phyloP scores from a whole-genome alignment of 35 echinoderm and acorn worm species.

The Apostichopus parvimensis region DNA sequence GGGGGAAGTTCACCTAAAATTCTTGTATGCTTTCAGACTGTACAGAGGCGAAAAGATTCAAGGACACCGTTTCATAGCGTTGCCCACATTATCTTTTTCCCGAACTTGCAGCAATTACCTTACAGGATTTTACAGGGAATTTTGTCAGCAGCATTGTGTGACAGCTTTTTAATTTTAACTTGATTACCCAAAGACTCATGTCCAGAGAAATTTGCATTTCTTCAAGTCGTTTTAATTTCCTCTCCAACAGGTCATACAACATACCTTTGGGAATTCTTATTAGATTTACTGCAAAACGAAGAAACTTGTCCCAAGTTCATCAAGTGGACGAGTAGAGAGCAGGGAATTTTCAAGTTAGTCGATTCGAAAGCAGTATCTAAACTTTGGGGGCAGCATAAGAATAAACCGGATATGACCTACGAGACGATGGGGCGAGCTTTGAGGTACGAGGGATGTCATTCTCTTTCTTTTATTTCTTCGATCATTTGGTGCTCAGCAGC shows the following conservation, averaged over 20 bases:
- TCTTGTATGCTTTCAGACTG: too few relatives aligned
- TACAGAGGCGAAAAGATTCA: neutral
- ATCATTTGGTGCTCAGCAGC: too few relatives aligned
- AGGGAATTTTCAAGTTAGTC: slow-evolving; percentile 97
- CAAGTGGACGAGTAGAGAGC: slow-evolving; percentile 96
- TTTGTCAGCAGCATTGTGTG: neutral
- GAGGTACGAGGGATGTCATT: slow-evolving; percentile 54
- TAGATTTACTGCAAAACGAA: slow-evolving; percentile 90
- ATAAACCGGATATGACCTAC: slow-evolving; percentile 99
- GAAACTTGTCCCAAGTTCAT: slow-evolving; percentile 95
- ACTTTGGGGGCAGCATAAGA: slow-evolving; percentile 96
- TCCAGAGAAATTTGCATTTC: neutral
- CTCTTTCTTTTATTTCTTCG: too few relatives aligned
- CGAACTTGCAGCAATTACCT: too few relatives aligned
- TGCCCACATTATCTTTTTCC: too few relatives aligned
- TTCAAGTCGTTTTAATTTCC: neutral
- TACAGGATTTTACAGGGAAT: too few relatives aligned
- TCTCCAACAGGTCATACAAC: slow-evolving; percentile 85
- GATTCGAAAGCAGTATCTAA: slow-evolving; percentile 97
- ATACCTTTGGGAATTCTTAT: slow-evolving; percentile 96
- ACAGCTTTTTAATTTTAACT: neutral
- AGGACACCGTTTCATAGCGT: neutral
- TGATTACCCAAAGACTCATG: too few relatives aligned
- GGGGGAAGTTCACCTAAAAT: too few relatives aligned
- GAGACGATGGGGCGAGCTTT: slow-evolving; percentile 99